Percentiles rank a stretch among this genome's conserved stretches.
These are phyloP conservation scores for Adrianichthys oophorus DNA, from an alignment of 2,797 vertebrate species.

Conservation along the genomic window DNA sequence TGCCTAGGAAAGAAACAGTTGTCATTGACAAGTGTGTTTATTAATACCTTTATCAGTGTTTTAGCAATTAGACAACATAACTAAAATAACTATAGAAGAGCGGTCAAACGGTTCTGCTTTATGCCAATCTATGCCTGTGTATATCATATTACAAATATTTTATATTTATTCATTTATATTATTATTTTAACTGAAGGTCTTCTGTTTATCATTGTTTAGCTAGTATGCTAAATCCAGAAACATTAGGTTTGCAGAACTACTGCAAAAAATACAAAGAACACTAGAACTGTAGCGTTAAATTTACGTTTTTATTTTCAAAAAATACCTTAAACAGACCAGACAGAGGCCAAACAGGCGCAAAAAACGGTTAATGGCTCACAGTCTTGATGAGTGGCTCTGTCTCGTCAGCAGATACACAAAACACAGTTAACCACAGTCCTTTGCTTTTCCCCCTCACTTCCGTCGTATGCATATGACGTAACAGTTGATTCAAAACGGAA, in stretches of 20 bases:
- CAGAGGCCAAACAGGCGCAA: neutral
- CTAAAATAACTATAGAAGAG: neutral
- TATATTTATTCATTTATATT: neutral
- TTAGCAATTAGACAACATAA: neutral
- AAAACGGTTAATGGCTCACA: neutral
- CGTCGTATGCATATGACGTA: slow-evolving; percentile 42
- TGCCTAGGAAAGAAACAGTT: slow-evolving; percentile 24
- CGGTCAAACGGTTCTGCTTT: too few relatives aligned
- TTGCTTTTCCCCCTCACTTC: slow-evolving; percentile 19
- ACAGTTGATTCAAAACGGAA: neutral
- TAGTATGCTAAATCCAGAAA: neutral
- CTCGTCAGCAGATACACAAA: slow-evolving; percentile 46
- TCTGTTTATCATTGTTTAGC: too few relatives aligned
- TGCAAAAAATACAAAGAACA: neutral
- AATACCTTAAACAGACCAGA: slow-evolving; percentile 10
- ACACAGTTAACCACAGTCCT: slow-evolving; percentile 28
- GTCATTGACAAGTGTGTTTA: neutral
- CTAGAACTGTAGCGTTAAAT: too few relatives aligned
- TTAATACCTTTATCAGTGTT: neutral
- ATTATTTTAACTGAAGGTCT: neutral
- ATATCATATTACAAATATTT: slow-evolving; percentile 1
- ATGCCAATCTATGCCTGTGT: too few relatives aligned
- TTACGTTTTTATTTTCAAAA: neutral
- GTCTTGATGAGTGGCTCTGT: slow-evolving; percentile 23
- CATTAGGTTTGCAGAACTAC: neutral